Conservation (phyloP, 2,797 vertebrate species). For the Myotis planiceps region DNA sequence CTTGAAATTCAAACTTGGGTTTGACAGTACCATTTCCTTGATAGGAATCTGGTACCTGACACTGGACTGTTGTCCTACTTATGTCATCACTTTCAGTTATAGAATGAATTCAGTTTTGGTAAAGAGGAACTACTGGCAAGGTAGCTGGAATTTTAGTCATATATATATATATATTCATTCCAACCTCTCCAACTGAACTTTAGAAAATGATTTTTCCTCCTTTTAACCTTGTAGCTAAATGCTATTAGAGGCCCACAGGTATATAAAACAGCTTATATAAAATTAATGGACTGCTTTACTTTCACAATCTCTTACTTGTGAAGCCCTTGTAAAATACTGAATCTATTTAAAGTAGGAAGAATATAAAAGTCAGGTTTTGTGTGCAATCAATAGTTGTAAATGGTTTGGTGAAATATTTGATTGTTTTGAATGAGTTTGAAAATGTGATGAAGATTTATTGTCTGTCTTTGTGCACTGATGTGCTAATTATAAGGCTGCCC, state of each 20-base stretch:
- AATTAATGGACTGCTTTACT: conserved; percentile 86
- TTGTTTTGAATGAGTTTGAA: conserved; percentile 72
- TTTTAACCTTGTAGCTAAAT: conserved; percentile 80
- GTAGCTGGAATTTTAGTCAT: conserved; percentile 2
- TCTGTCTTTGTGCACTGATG: conserved; percentile 65
- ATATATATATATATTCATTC: no score
- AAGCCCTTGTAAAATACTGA: conserved; percentile 75
- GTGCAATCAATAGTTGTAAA: conserved; percentile 75
- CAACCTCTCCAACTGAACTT: conserved; percentile 46
- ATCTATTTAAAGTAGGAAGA: conserved; percentile 76
- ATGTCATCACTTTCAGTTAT: conserved; percentile 23
- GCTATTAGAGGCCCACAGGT: conserved; percentile 77
- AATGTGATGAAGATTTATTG: conserved; percentile 76
- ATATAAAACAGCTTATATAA: conserved; percentile 83
- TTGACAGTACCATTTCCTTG: conserved; percentile 7
- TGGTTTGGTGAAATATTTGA: conserved; percentile 63
- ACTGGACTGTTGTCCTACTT: neutral
- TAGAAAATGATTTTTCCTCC: conserved; percentile 54
- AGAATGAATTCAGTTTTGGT: conserved; percentile 20
- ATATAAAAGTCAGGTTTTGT: conserved; percentile 75
- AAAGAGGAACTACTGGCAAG: neutral
- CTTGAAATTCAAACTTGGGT: neutral
- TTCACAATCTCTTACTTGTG: conserved; percentile 75
- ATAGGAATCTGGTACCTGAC: neutral
- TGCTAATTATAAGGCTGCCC: conserved; percentile 47